Evolutionary conservation across 2,113 vertebrate species (phyloP).

Genomic region (Dryoscopus gambensis): DNA sequence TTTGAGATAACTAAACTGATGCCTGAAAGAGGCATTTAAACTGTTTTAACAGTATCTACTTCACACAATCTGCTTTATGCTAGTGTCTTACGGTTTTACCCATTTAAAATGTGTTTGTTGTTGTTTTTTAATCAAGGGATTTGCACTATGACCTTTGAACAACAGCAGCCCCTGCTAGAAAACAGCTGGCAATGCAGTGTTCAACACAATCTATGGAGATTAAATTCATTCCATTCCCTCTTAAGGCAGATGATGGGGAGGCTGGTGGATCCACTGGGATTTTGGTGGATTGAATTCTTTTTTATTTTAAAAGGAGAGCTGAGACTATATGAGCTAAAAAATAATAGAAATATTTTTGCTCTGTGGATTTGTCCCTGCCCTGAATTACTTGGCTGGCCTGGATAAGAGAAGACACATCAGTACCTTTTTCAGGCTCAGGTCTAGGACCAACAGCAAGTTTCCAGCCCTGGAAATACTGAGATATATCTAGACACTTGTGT

Average conservation of each 20-base stretch:
- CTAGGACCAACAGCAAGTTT: not conserved
- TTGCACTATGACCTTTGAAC: constrained; percentile 36
- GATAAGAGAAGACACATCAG: not conserved
- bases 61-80: constrained; percentile 57
- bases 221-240: constrained; percentile 4
- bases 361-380: not conserved
- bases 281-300: not conserved
- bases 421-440: not conserved
- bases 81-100: constrained; percentile 13
- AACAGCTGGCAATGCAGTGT: not conserved
- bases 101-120: constrained; percentile 38
- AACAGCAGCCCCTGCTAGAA: not conserved
- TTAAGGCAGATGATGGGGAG: not conserved
- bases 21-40: constrained; percentile 58
- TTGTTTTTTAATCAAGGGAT: constrained; percentile 27
- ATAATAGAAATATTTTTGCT: not conserved
- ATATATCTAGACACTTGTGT: not conserved
- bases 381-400: not conserved
- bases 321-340: not conserved
- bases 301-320: not conserved
- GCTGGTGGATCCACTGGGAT: constrained; percentile 6
- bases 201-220: not conserved
- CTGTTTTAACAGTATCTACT: constrained; percentile 49
- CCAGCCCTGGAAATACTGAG: not conserved
- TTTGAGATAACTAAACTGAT: constrained; percentile 57